A percentile compares a stretch with the other conserved stretches of the same genome.
These are phyloP conservation scores for Mycetomoellerius zeteki DNA, from an alignment of 1,140 invertebrate genomes.

Conservation along the genomic window DNA sequence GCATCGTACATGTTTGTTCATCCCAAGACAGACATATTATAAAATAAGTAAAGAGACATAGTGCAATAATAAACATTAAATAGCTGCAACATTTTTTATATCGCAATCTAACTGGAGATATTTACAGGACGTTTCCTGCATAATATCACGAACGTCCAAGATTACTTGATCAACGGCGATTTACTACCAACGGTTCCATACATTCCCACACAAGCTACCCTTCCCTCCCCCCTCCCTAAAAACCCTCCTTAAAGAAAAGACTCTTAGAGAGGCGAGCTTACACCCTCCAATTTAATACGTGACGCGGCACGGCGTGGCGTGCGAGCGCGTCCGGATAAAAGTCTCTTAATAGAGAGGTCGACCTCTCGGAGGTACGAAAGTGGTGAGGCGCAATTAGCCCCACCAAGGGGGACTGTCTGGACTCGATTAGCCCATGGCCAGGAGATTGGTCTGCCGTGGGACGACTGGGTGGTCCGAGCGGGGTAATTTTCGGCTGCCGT, in stretches of 20 bases:
- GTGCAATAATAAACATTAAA: background rate
- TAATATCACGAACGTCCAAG: conserved; percentile 22
- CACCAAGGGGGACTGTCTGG: conserved; percentile 70
- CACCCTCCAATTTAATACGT: conserved; percentile 85
- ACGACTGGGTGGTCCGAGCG: conserved; percentile 84
- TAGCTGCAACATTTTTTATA: background rate
- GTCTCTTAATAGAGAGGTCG: conserved; percentile 79
- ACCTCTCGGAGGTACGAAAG: conserved; percentile 73
- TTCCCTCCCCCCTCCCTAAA: conserved; percentile 52
- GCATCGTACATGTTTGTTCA: background rate
- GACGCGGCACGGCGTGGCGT: conserved; percentile 69
- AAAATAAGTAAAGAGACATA: background rate
- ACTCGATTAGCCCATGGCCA: conserved; percentile 79
- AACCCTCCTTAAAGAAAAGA: conserved; percentile 62
- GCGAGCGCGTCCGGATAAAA: conserved; percentile 72
- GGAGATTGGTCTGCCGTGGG: conserved; percentile 82
- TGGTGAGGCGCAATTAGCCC: conserved; percentile 82
- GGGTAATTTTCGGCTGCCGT: conserved; percentile 83
- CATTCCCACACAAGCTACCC: conserved; percentile 45
- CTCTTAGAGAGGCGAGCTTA: conserved; percentile 69
- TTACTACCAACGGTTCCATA: conserved; percentile 34
- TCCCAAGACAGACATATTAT: background rate
- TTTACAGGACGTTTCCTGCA: conserved; percentile 4
- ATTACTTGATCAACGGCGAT: conserved; percentile 47
- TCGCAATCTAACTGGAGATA: background rate